Evolutionary conservation across 1,140 invertebrate species (phyloP), one percentile per base, ranked within the genome.

Genomic region (Platyscapa corneri): DNA sequence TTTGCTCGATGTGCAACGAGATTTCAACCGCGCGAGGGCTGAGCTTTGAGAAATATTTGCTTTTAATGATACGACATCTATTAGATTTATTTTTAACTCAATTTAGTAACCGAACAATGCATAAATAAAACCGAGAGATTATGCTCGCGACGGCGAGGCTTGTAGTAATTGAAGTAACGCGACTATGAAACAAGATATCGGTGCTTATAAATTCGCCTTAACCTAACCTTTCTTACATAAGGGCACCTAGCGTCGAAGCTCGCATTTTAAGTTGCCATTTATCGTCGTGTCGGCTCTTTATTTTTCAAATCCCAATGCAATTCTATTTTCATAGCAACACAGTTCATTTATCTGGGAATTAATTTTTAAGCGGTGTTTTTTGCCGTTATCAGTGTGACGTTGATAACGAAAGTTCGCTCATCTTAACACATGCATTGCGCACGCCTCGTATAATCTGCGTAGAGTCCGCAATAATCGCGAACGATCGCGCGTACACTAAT

Each of bases 321-420:
- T 78, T 83, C 75, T 83, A 86, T 83, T 80, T 79, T 83, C 49
- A 60, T 37, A 53, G n/a, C n/a, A 30, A n/a, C 49, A 83, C 83
- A 76, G 80, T 86, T 30, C 75, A 78, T 82, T 78, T 79, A 84
- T 80, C 77, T 18, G 27, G n/a, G 49, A 53, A 85, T 49, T 67
- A 80, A 39, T 78, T 64, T 85, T 80, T 84, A 78, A 72, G n/a
- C 46, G 27, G 60, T 14, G 18, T 56, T 32, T 70, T 23, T 14
- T 60, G 8, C 30, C 23, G n/a, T 77, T 84, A 84, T 84, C 72
- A 46, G 23, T 8, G 60, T 37, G 7, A 34, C 42, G 60, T 34
- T 85, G 49, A 85, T 85, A 85, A 85, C 46, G 23, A 42, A 3
- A 85, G 77, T 80, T 80, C 53, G 65, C 77, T 72, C 67, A 37